These are phyloP conservation scores for Scaptomyza parva DNA, from an alignment of 2,888 invertebrate species.

Conservation along the genomic window DNA sequence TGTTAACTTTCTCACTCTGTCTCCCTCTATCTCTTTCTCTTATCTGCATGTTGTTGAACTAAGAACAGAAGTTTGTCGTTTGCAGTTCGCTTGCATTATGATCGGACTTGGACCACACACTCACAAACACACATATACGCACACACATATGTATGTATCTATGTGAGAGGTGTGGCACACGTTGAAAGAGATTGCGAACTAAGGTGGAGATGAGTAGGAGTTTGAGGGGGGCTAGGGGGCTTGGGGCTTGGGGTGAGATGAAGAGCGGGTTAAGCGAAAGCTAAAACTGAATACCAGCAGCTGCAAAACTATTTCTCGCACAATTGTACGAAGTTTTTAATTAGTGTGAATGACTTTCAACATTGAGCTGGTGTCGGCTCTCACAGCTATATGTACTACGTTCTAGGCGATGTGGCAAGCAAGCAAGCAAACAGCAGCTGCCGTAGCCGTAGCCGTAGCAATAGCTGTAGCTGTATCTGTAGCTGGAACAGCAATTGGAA, in stretches of 20 bases:
- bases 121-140: neutral
- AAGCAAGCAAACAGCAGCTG: conserved; percentile 1
- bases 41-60: conserved; percentile 46
- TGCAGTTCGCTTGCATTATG: conserved; percentile 45
- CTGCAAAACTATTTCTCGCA: conserved; percentile 78
- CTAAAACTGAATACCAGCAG: conserved; percentile 67
- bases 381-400: conserved; percentile 23
- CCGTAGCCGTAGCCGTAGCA: neutral
- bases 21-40: conserved; percentile 3
- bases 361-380: conserved; percentile 59
- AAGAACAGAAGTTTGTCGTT: conserved; percentile 48
- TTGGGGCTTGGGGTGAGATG: neutral
- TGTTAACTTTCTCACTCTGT: conserved; percentile 6
- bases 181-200: conserved; percentile 25
- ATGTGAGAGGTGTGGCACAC: conserved; percentile 7
- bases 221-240: neutral
- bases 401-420: conserved; percentile 16
- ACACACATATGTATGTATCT: conserved; percentile 3
- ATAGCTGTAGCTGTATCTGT: conserved; percentile 6
- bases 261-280: conserved; percentile 8
- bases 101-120: conserved; percentile 36
- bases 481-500: conserved; percentile 5
- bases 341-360: conserved; percentile 82
- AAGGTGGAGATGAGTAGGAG: no score
- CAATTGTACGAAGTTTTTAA: conserved; percentile 83